A percentile compares a stretch with the other conserved stretches of the same genome.
Conservation (phyloP, 1,140 invertebrate genomes). For the Cotesia glomerata region DNA sequence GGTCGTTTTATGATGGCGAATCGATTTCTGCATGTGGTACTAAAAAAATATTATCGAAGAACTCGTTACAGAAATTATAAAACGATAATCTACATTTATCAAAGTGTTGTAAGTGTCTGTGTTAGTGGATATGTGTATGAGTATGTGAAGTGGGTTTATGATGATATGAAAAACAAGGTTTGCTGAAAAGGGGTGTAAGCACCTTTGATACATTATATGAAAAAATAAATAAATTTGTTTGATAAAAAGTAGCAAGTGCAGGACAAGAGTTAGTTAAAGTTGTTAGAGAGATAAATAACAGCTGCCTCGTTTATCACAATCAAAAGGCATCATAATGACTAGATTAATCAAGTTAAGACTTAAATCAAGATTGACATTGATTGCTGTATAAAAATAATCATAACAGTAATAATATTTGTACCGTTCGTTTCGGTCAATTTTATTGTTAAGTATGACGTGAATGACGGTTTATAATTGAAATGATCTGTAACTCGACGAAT, state of each 20-base stretch:
- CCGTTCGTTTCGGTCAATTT: neutral
- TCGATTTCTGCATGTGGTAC: slow-evolving; percentile 1
- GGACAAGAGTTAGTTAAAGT: neutral
- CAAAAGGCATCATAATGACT: slow-evolving; percentile 19
- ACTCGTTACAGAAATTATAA: neutral
- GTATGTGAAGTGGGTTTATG: too few relatives aligned
- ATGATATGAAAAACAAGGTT: too few relatives aligned
- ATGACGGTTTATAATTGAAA: neutral
- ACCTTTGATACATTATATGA: neutral
- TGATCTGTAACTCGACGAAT: too few relatives aligned
- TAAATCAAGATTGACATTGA: slow-evolving; percentile 12
- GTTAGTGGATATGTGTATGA: too few relatives aligned
- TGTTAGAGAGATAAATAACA: neutral
- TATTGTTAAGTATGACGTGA: neutral
- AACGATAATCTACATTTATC: neutral
- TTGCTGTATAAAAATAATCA: neutral
- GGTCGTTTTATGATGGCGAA: too few relatives aligned
- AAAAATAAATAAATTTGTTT: neutral
- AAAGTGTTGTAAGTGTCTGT: too few relatives aligned
- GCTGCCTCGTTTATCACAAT: slow-evolving; percentile 27
- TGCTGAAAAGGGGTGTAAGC: too few relatives aligned
- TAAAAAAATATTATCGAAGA: slow-evolving; percentile 2
- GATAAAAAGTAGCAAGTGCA: neutral
- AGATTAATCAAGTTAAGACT: slow-evolving; percentile 18
- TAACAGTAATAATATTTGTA: neutral